These are phyloP conservation scores for Saturnia pavonia DNA, from an alignment of 2,888 invertebrate genomes.

Conservation along the genomic window DNA sequence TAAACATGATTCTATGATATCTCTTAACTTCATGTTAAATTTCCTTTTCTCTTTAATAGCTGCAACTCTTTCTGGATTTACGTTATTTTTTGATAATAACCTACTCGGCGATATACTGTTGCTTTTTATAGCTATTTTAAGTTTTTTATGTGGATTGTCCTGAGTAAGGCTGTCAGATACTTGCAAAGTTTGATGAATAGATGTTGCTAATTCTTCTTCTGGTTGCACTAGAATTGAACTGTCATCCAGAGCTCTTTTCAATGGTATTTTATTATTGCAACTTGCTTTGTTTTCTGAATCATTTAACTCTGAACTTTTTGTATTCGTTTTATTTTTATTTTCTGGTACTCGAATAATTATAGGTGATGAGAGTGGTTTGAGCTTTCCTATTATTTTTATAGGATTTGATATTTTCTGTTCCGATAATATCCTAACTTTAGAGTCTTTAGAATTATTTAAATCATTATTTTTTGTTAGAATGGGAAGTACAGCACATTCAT, in stretches of 20 bases:
- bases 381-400: slow-evolving; percentile 42
- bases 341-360: slow-evolving; percentile 44
- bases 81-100: slow-evolving; percentile 42
- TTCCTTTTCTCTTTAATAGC: slow-evolving; percentile 67
- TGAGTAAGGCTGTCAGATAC: not conserved
- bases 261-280: not conserved
- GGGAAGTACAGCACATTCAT: not conserved
- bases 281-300: not conserved
- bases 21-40: slow-evolving; percentile 70
- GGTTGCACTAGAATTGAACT: not conserved
- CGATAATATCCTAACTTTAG: slow-evolving; percentile 61
- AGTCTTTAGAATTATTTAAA: slow-evolving; percentile 23
- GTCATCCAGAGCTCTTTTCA: not conserved
- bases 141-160: not conserved
- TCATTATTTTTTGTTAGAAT: not conserved
- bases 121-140: not conserved
- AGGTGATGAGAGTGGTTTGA: slow-evolving; percentile 55
- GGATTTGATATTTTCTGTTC: slow-evolving; percentile 58
- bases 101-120: slow-evolving; percentile 19
- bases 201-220: not conserved
- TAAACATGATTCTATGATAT: slow-evolving; percentile 62
- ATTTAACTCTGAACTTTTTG: not conserved
- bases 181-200: not conserved
- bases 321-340: slow-evolving; percentile 31
- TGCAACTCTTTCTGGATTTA: slow-evolving; percentile 62